Evolutionary conservation across 1,140 invertebrate genomes (phyloP), one percentile per base, ranked within the genome.

Genomic region (Drosophila nasuta): DNA sequence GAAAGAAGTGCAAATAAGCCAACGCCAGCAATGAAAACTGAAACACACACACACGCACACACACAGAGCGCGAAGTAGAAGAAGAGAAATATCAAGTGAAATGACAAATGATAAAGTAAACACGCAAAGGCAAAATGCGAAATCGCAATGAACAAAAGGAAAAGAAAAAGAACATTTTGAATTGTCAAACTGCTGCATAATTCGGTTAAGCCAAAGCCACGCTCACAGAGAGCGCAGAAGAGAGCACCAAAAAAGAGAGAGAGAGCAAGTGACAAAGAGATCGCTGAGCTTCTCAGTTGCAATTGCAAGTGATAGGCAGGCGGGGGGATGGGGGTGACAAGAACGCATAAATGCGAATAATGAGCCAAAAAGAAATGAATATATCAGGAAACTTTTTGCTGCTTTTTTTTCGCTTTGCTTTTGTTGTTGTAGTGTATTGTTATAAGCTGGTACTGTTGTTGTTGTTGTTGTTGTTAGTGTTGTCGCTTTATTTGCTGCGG

Each of bases 341-440:
- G 69, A 87, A 82, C 83, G 85, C 85, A 89, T 79, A 90, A 89
- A 85, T 89, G 86, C 86, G 85, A 89, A 89, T 89, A 89, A 89
- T 85, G 81, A 90, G 85, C 52, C 35, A 20, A 63, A 63, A 20
- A 74, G 77, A 82, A 64, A 69, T 79, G 62, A 77, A 79, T 73
- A 79, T 73, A 79, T 85, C 65, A 82, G 83, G 64, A 81, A 86
- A 72, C 57, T 86, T 79, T 58, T 74, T 77, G 30, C 51, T 38
- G 13, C 6, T 48, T 52, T 58, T 41, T 59, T 46, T 60, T 0
- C 13, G 41, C 41, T 20, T 13, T 75, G 48, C 20, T 38, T 11
- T 71, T 46, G 33, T 78, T 63, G 59, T 58, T 57, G 57, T 56
- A 38, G 35, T 38, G 35, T 38, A 38, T 38, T 38, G 35, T 38